Conservation (phyloP, 2,797 vertebrate species). For the Xerus rutilus region DNA sequence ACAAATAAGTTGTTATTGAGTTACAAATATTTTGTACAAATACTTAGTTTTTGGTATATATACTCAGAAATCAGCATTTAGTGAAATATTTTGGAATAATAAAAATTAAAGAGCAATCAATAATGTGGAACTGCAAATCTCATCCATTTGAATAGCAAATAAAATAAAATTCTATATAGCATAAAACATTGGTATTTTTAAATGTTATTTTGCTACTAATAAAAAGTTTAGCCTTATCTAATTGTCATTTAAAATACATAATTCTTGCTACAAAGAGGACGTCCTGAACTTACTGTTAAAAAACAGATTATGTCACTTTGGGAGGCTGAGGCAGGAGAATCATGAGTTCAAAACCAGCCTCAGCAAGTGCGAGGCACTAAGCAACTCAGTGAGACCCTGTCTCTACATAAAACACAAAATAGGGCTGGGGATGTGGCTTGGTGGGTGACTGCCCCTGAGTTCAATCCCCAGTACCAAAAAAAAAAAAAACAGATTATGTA, state of each 20-base stretch:
- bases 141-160: background rate
- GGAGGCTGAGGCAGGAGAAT: no score
- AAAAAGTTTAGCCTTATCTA: background rate
- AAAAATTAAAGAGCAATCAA: background rate
- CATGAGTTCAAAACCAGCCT: no score
- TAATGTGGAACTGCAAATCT: background rate
- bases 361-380: no score
- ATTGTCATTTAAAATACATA: background rate
- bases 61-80: background rate
- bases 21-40: constrained; percentile 1
- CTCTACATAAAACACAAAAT: no score
- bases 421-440: no score
- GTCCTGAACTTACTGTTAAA: background rate
- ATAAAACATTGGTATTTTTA: background rate
- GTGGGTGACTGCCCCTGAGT: no score
- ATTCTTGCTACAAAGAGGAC: background rate
- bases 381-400: no score
- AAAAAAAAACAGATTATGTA: background rate
- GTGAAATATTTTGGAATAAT: background rate
- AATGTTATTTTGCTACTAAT: background rate
- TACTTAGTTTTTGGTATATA: background rate
- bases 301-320: background rate
- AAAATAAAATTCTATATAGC: background rate
- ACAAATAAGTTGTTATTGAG: background rate
- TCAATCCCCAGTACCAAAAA: no score